Evolutionary conservation across 2,888 invertebrate species (phyloP).

Genomic region (Volucella inanis): DNA sequence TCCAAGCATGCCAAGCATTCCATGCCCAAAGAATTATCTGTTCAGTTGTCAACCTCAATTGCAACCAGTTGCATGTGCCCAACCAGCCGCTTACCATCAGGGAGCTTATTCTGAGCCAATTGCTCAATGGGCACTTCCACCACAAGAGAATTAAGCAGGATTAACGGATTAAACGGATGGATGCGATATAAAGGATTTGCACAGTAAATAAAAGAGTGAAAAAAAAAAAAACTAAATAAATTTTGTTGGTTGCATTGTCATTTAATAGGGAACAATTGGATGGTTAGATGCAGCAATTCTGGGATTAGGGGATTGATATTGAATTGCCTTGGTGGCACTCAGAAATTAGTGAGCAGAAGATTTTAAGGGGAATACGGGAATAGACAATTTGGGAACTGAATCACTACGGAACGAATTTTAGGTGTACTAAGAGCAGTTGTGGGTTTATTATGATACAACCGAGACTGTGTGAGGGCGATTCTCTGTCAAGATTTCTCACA

Average conservation of each 20-base stretch:
- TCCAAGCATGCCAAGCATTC: conserved; percentile 45
- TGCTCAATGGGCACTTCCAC: conserved; percentile 46
- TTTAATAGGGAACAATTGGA: background rate
- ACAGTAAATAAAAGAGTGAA: conserved; percentile 13
- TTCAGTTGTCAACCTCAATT: conserved; percentile 67
- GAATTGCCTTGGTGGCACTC: too few species aligned
- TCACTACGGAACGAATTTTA: too few species aligned
- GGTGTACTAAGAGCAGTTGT: too few species aligned
- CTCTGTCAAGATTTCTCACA: too few species aligned
- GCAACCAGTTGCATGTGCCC: conserved; percentile 61
- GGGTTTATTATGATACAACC: too few species aligned
- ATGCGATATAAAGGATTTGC: background rate
- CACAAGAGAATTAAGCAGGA: conserved; percentile 45
- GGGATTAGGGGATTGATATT: too few species aligned
- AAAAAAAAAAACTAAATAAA: conserved; percentile 25
- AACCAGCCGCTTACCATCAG: conserved; percentile 18
- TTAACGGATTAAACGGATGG: background rate
- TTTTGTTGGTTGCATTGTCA: conserved; percentile 1
- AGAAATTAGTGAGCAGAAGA: too few species aligned
- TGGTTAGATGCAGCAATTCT: too few species aligned
- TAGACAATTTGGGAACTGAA: too few species aligned
- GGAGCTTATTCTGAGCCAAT: conserved; percentile 63
- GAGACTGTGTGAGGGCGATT: too few species aligned
- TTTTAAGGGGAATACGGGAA: too few species aligned
- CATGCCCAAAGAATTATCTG: conserved; percentile 68